Evolutionary conservation across 2,113 vertebrate species (phyloP), one percentile per base, ranked within the genome.

Genomic region (Myotis yumanensis): DNA sequence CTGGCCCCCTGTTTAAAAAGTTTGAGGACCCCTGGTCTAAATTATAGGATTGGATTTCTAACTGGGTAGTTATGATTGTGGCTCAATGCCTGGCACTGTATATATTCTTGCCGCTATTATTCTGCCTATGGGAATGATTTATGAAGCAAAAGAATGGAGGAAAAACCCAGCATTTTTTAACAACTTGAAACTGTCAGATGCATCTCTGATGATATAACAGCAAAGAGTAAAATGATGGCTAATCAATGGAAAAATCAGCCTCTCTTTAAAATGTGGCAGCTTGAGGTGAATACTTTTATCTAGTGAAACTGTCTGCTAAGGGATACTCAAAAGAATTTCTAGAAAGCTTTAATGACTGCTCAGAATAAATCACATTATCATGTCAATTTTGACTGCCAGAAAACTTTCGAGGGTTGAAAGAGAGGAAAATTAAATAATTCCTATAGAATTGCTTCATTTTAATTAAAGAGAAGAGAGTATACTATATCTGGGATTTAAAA

Each of bases 211-310:
- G 35, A 84, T 90, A 66, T 17, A 68, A 72, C 6, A 73, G 40
- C 51, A 93, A 73, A 92, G 89, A 68, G 71, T 66, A 25, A 84
- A 95, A 85, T 85, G 57, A 96, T 62, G 92, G 30, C 52, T 85
- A 81, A 93, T 95, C 76, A 88, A 37, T 88, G 76, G 48, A 35
- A 93, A 94, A 95, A 77, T 81, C 69, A 87, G 40, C 66, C 25
- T 75, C 20, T 80, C 7, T 88, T 87, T 66, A 76, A 92, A 95
- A 82, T 75, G 30, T 32, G 76, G 18, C 37, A 89, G 22, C 11
- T 82, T n/a, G 15, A 89, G 22, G 16, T 52, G 20, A 68, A 72
- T 93, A 62, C n/a, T 94, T 90, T 91, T 57, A 57, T 73, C 25
- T 54, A n/a, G 35, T 88, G 52, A 85, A 86, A 64, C 9, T 85